These are phyloP conservation scores for Microtus oregoni DNA, from an alignment of 2,113 vertebrate genomes.

Conservation along the genomic window DNA sequence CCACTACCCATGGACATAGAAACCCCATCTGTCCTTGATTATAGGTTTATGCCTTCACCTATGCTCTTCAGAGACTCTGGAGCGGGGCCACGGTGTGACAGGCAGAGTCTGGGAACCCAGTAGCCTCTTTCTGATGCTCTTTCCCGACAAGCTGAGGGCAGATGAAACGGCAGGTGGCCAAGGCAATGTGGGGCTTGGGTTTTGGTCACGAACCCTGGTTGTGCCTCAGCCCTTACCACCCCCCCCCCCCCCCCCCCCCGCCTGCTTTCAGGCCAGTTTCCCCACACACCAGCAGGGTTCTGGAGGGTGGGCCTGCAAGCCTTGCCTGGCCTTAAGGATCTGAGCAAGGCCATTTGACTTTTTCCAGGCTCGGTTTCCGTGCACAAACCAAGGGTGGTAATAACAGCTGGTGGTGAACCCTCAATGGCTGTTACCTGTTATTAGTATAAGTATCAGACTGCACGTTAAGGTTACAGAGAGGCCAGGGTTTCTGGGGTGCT, in stretches of 20 bases:
- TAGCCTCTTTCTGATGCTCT: background rate
- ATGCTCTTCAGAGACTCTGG: background rate
- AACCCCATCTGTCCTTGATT: background rate
- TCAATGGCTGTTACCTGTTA: background rate
- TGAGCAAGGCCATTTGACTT: background rate
- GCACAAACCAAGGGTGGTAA: background rate
- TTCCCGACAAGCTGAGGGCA: background rate
- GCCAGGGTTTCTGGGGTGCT: slow-evolving; percentile 18
- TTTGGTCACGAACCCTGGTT: background rate
- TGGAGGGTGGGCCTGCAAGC: background rate
- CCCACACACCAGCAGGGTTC: background rate
- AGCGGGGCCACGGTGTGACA: background rate
- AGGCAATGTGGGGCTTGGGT: background rate
- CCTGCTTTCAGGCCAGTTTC: background rate
- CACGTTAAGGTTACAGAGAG: slow-evolving; percentile 21
- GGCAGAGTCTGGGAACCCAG: background rate
- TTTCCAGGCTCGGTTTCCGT: slow-evolving; percentile 31
- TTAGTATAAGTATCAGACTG: slow-evolving; percentile 16
- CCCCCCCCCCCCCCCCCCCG: too few relatives aligned
- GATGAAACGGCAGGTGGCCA: background rate
- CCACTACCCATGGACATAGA: background rate
- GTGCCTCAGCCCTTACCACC: background rate
- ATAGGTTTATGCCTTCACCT: background rate
- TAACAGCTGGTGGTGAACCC: background rate
- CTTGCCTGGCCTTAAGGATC: background rate